Evolutionary conservation across 2,113 vertebrate genomes (phyloP), one percentile per base, ranked within the genome.

Genomic region (Alligator mississippiensis): DNA sequence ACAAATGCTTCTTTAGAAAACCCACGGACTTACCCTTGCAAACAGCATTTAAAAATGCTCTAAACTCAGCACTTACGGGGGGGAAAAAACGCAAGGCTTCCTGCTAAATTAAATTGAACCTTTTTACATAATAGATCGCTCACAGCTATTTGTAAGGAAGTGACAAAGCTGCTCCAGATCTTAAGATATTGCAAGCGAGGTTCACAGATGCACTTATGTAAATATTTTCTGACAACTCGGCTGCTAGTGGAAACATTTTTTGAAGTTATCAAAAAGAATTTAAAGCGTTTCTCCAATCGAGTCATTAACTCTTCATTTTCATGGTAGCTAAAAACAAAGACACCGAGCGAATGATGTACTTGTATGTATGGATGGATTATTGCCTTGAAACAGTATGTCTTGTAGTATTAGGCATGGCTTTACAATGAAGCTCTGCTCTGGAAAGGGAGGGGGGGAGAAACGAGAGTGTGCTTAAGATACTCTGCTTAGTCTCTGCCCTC

Each of bases 221-320:
- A 96, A 96, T 95, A 94, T 95, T 93, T 94, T 95, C 90, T 97
- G 96, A 97, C 94, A 96, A 89, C 85, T 95, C 82, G 8, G 79
- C 89, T 95, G 95, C 91, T 80, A 82, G 54, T 0, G 1, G 86
- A 80, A 96, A 92, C 64, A 94, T 78, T 90, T 94, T 34, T 90
- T 95, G 96, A 96, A 94, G 92, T 95, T 88, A 97, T 97, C 96
- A 96, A 96, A 96, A 97, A 96, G 96, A 97, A 97, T 97, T 96
- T 95, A 90, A 93, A 91, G 91, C 93, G 81, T 85, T 94, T 96
- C 47, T 77, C 72, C 68, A 81, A 30, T 79, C 72, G 47, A 76
- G 77, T 85, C 78, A 60, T 97, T 96, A 95, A 92, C 75, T 86
- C 88, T 90, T 92, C 75, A 92, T 95, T 93, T 82, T 61, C 77